A percentile compares a stretch with the other conserved stretches of the same genome.
Evolutionary conservation across 2,113 vertebrate species (phyloP).

Genomic region (Aramus guarauna): DNA sequence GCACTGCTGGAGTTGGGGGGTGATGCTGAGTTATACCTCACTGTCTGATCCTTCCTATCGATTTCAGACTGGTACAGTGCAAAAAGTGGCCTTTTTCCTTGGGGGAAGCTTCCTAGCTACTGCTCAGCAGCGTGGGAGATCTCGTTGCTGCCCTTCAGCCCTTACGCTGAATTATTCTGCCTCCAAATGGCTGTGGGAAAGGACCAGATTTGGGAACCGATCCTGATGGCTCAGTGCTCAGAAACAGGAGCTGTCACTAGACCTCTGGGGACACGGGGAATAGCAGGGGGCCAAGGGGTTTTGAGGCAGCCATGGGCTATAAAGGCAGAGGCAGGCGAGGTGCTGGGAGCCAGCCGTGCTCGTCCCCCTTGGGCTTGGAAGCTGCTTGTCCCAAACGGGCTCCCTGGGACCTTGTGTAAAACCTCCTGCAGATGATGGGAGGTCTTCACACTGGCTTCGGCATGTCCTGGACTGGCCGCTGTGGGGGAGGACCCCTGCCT

Average conservation of each 20-base stretch:
- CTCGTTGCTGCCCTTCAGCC: neutral
- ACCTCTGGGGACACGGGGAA: neutral
- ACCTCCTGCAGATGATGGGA: neutral
- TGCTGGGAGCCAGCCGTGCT: neutral
- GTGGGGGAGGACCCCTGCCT: neutral
- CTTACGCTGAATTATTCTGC: neutral
- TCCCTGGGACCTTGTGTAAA: neutral
- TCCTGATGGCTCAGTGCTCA: conserved; percentile 13
- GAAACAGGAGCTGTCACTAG: neutral
- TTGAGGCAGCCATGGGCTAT: neutral
- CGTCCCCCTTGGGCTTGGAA: neutral
- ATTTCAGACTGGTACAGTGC: neutral
- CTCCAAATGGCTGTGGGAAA: neutral
- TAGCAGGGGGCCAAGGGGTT: neutral
- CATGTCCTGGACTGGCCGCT: neutral
- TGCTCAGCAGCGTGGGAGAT: neutral
- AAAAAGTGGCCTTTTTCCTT: neutral
- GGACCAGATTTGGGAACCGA: neutral
- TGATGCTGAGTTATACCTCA: neutral
- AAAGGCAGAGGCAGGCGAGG: conserved; percentile 54
- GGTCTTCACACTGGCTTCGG: neutral
- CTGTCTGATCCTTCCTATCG: neutral
- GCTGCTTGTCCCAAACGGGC: neutral
- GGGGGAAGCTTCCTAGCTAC: fast-evolving
- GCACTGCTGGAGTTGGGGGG: neutral